phyloP scores from a whole-genome alignment of 2,888 invertebrate genomes.

The Coleophora flavipennella region DNA sequence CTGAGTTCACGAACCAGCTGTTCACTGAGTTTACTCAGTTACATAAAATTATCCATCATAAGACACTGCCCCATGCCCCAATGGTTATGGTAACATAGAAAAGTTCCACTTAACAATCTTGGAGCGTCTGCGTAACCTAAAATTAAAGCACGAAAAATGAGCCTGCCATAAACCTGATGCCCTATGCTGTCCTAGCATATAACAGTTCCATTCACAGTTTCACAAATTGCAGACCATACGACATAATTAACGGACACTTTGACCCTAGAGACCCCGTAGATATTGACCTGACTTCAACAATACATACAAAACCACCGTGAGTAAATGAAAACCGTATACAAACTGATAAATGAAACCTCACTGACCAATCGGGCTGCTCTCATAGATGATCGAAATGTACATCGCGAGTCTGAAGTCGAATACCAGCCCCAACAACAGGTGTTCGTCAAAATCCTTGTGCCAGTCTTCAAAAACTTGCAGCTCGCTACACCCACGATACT shows the following conservation, averaged over 20 bases:
- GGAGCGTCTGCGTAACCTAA: background rate
- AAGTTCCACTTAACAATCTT: background rate
- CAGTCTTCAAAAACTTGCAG: slow-evolving; percentile 8
- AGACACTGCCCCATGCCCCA: background rate
- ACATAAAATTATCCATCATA: background rate
- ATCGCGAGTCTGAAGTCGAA: slow-evolving; percentile 1
- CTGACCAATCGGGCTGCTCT: no score
- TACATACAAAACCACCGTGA: no score
- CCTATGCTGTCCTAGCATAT: no score
- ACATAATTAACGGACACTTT: no score
- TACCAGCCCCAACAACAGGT: slow-evolving; percentile 8
- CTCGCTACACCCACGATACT: slow-evolving; percentile 9
- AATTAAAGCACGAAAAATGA: no score
- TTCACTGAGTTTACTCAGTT: background rate
- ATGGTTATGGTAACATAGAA: background rate
- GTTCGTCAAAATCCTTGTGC: slow-evolving; percentile 9
- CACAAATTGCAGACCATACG: no score
- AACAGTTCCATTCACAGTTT: no score
- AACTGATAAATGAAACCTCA: no score
- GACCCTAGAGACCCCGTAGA: no score
- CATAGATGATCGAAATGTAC: background rate
- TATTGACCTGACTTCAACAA: no score
- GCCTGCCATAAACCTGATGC: no score
- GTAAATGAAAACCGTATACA: no score
- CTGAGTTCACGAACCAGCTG: background rate